Percentiles rank a stretch among this genome's conserved stretches.
phyloP scores from a whole-genome alignment of 2,797 vertebrate species.

The Triplophysa bombifrons region DNA sequence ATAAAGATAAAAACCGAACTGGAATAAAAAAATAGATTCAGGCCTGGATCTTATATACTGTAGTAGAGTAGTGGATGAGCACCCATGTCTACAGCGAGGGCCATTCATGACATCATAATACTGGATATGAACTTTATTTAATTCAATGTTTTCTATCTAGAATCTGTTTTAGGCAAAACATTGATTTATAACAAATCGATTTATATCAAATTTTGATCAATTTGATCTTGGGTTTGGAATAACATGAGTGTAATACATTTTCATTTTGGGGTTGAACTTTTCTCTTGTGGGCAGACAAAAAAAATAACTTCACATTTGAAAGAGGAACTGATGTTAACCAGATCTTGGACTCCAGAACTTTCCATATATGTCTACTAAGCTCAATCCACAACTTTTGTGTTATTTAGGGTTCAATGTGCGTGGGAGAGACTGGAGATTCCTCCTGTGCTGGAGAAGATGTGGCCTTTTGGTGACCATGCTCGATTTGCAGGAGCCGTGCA shows the following conservation, averaged over 20 bases:
- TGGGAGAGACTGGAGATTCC: slow-evolving; percentile 10
- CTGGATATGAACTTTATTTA: neutral
- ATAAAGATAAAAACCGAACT: neutral
- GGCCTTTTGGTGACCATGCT: slow-evolving; percentile 26
- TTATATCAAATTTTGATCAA: no score
- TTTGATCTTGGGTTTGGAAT: neutral
- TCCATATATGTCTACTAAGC: slow-evolving; percentile 7
- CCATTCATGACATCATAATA: slow-evolving; percentile 13
- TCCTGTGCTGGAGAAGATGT: neutral
- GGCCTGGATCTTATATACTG: neutral
- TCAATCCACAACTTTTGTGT: neutral
- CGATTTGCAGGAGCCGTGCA: slow-evolving; percentile 14
- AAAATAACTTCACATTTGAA: neutral
- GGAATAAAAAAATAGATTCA: slow-evolving; percentile 8
- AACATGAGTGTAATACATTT: neutral
- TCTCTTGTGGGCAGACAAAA: neutral
- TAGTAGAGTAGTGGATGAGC: neutral
- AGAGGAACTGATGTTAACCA: neutral
- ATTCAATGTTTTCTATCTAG: neutral
- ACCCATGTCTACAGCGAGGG: neutral
- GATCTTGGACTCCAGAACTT: slow-evolving; percentile 4
- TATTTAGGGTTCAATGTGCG: neutral
- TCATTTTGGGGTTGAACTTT: neutral
- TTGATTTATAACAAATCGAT: no score
- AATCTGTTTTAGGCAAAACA: neutral